Evolutionary conservation across 30 jellyfish, hydroid and myxozoan species (phyloP), one percentile per base, ranked within the genome.

Genomic region (Hydractinia echinata): DNA sequence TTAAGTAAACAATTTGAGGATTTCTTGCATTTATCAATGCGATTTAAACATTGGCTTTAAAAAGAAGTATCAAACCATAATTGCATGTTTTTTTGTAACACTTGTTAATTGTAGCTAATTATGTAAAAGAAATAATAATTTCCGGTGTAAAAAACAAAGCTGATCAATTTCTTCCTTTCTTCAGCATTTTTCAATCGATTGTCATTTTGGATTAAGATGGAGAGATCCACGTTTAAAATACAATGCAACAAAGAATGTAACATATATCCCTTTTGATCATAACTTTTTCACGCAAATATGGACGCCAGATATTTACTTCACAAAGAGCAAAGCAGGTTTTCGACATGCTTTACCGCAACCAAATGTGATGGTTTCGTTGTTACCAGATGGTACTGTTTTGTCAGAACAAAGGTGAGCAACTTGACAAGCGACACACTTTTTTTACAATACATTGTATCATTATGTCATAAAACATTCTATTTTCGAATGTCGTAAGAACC

Each of bases 291-390:
- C 83, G 7, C 83, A 70, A 5, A 85, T 91, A 4, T 91, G 97
- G 97, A 81, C 90, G 53, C 97, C 97, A 49, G 94, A 91, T 67
- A 86, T 91, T 55, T 91, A 91, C 77, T 91, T 91, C 70, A 94
- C 97, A 8, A 50, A 69, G 55, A 90, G 95, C 14, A 91, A 91
- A 67, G 82, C 77, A 66, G 97, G 97, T 15, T 76, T 81, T 71
- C 76, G 81, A 53, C 97, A 91, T 82, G 94, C 74, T 8, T n/a
- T 64, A 7, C 74, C 74, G 10, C 51, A n/a, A 6, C 18, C 19
- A 7, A 64, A 44, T 51, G 39, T 51, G 8, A 7, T 64, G 74
- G 74, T 64, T 6, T n/a, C 74, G 39, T 13, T 64, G 74, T 51
- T 6, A 64, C 39, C 74, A 64, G 74, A 64, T 64, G 74, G 74